A percentile compares a stretch with the other conserved stretches of the same genome.
These are phyloP conservation scores for Oreotragus oreotragus DNA, from an alignment of 2,113 vertebrate genomes.

Conservation along the genomic window DNA sequence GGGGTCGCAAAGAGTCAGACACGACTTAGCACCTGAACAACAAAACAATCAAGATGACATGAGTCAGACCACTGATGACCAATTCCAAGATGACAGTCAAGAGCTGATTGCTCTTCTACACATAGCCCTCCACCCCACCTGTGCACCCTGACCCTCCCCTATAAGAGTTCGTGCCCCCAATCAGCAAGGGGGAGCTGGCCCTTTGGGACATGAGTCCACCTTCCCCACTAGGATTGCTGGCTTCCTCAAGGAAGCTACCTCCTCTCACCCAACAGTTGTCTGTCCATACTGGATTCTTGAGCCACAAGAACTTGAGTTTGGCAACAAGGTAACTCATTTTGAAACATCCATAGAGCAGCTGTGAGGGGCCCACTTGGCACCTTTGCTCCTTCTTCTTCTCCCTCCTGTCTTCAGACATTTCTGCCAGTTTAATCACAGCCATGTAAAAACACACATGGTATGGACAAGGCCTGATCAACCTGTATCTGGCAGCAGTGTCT, in stretches of 20 bases:
- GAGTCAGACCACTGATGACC: not conserved
- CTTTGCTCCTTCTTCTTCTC: not conserved
- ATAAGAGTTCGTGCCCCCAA: not conserved
- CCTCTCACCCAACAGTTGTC: not conserved
- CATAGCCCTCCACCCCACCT: not conserved
- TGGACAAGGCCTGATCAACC: not conserved
- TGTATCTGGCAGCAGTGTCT: not conserved
- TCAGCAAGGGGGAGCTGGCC: not conserved
- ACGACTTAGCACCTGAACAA: accelerated
- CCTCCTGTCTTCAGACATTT: not conserved
- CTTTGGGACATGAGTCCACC: not conserved
- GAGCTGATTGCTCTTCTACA: not conserved
- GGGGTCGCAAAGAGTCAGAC: not conserved
- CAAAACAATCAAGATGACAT: not conserved
- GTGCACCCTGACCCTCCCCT: no score
- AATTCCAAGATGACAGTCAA: not conserved
- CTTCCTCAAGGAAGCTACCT: not conserved
- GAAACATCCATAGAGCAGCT: not conserved
- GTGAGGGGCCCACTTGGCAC: not conserved
- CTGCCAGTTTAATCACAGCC: not conserved
- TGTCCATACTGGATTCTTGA: not conserved
- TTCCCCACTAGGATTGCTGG: not conserved
- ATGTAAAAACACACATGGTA: not conserved
- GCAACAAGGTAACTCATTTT: not conserved
- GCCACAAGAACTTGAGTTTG: not conserved